These are phyloP conservation scores for Artemia sinica DNA, from an alignment of 2,888 invertebrate species.

Conservation along the genomic window DNA sequence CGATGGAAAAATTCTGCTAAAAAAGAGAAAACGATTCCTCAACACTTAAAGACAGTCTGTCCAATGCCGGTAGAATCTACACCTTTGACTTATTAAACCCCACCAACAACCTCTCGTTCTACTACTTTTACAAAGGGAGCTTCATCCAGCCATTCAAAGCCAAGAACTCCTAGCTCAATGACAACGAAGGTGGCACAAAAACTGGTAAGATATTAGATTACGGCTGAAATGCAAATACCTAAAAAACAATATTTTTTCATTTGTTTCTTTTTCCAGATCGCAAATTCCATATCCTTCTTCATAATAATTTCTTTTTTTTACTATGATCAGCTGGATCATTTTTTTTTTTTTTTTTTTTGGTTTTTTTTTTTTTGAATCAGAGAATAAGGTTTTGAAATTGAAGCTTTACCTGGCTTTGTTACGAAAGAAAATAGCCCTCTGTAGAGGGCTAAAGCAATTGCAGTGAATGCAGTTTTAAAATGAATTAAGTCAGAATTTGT, in stretches of 20 bases:
- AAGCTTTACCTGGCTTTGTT: too few species aligned
- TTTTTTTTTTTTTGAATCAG: too few species aligned
- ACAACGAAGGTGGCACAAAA: slow-evolving; percentile 2
- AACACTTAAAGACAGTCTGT: background rate
- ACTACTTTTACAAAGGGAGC: background rate
- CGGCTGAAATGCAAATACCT: too few species aligned
- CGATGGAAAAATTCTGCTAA: background rate
- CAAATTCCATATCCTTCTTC: background rate
- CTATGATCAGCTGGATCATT: background rate
- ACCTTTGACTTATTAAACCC: background rate
- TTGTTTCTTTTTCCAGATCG: background rate
- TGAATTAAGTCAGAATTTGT: too few species aligned
- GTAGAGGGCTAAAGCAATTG: too few species aligned
- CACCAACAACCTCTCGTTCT: background rate
- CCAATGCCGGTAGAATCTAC: background rate
- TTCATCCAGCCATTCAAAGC: background rate
- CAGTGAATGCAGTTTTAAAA: too few species aligned
- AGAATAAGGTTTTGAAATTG: too few species aligned
- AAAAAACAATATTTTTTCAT: background rate
- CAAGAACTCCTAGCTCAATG: background rate
- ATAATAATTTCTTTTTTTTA: background rate
- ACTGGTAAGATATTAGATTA: background rate
- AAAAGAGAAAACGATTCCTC: background rate
- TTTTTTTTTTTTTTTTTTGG: too few species aligned
- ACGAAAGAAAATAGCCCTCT: too few species aligned